phyloP scores from a whole-genome alignment of 2,888 invertebrate species.

The Apamea crenata region DNA sequence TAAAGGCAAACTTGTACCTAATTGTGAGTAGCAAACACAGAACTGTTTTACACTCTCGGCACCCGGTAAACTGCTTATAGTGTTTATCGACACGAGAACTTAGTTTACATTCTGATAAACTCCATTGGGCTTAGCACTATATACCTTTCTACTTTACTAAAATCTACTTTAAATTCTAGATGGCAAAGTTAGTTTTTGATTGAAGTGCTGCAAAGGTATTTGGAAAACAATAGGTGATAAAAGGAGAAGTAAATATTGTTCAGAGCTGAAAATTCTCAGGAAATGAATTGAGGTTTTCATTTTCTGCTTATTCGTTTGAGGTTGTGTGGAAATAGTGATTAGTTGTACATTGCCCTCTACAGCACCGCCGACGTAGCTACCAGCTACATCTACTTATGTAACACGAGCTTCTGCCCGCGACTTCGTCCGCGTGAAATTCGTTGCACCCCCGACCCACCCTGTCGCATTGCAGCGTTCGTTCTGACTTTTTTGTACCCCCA shows the following conservation, averaged over 20 bases:
- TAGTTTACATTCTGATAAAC: conserved; percentile 71
- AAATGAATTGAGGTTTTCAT: conserved; percentile 60
- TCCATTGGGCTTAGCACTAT: conserved; percentile 38
- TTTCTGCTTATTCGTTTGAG: conserved; percentile 49
- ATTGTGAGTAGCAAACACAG: conserved; percentile 20
- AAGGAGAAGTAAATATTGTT: conserved; percentile 56
- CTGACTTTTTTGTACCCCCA: no score
- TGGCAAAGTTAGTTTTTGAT: conserved; percentile 28
- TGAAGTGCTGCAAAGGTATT: conserved; percentile 17
- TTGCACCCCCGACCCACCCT: background rate
- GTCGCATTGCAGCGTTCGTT: background rate
- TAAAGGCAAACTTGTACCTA: conserved; percentile 9
- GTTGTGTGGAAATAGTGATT: conserved; percentile 20
- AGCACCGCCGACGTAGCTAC: background rate
- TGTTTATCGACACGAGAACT: conserved; percentile 59
- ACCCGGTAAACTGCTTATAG: conserved; percentile 47
- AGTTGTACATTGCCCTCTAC: conserved; percentile 31
- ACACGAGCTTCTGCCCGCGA: background rate
- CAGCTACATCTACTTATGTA: background rate
- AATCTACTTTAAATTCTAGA: conserved; percentile 30
- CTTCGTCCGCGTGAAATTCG: background rate
- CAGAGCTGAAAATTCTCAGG: conserved; percentile 59
- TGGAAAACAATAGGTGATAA: conserved; percentile 71
- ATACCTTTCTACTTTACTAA: conserved; percentile 21
- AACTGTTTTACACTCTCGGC: conserved; percentile 34